Base-by-base conservation (phyloP, 2,797 vertebrate genomes). In the Mus spretus region DNA sequence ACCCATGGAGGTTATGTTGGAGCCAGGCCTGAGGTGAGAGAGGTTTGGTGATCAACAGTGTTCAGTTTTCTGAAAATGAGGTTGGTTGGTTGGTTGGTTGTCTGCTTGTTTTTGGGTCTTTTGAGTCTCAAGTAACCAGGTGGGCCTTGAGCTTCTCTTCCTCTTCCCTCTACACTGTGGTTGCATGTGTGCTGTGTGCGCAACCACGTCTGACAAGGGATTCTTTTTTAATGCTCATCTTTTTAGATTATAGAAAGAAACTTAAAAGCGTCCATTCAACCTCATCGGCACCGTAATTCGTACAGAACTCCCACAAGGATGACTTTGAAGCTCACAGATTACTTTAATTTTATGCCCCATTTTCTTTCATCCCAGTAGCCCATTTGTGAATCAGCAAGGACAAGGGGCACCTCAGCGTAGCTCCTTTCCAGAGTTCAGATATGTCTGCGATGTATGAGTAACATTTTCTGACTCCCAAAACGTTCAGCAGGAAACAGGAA, bases 401-500 rank as follows among this genome's bases (percentile, higher is more conserved):
- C 55, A 90, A 82, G 82, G 31, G 78, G 28, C 75, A 82, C 82
- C n/a, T 87, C 88, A 12, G 13, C 34, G 31, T 92, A 70, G 84
- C 72, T 85, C n/a, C n/a, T 75, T 96, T 89, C 59, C 74, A 92
- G 85, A 92, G 86, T 82, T 90, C 90, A n/a, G 63, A 70, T 59
- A 88, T 34, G 22, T 57, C 70, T 81, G n/a, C 6, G 31, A 90
- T 10, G 47, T 74, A 90, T 74, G 65, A 94, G 28, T 70, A 93
- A 57, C 34, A 87, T 94, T 83, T 95, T 55, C 75, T 44, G 72
- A 85, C 77, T 90, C 19, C 14, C 40, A 65, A 82, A 87, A 77
- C 44, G 50, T n/a, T 95, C 79, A 78, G 61, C 50, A 53, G 59
- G 57, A 96, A 94, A 92, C 74, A 91, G 91, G 63, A 93, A 93